Evolutionary conservation across 2,888 invertebrate species (phyloP), one percentile per base, ranked within the genome.

Genomic region (Chaetoderma sp.): DNA sequence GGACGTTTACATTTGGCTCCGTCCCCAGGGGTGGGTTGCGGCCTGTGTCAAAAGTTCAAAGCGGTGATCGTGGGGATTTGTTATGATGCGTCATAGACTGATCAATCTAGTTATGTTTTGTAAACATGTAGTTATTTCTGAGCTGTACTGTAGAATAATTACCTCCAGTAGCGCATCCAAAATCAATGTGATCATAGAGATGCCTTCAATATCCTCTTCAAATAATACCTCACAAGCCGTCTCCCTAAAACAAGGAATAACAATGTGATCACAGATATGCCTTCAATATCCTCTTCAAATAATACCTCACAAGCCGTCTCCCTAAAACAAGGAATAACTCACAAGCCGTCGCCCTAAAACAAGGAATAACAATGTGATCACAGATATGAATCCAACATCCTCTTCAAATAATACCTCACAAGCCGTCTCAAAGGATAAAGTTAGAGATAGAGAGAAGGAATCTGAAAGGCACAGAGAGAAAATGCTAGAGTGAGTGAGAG

Each of bases 381-480:
- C 87, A 60, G 95, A 92, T 63, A 93, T 89, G 74, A 92, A 91
- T 76, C 95, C 94, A 85, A 91, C 91, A 87, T 94, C 95, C 75
- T 92, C 90, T 78, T 92, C 91, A 89, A 96, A 97, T 80, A 97
- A 88, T 50, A 93, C 88, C 89, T 97, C 97, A 77, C 92, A 93
- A 1, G 92, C 91, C 27, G 91, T 90, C 87, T 96, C 96, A 28
- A 21, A 23, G 18, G n/a, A 28, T 18, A 25, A n/a, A 44, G 5
- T 60, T 3, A 1, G 21, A 21, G 23, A 60, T 10, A 49, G 4
- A 36, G 44, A 8, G 8, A 56, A 25, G 28, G 13, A 25, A 52
- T 21, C 27, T n/a, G n/a, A n/a, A n/a, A n/a, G n/a, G n/a, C n/a
- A n/a, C n/a, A n/a, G n/a, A n/a, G n/a, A n/a, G n/a, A n/a, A n/a